Base-by-base conservation (phyloP, 1,140 invertebrate species). In the Drosophila rhopaloa region DNA sequence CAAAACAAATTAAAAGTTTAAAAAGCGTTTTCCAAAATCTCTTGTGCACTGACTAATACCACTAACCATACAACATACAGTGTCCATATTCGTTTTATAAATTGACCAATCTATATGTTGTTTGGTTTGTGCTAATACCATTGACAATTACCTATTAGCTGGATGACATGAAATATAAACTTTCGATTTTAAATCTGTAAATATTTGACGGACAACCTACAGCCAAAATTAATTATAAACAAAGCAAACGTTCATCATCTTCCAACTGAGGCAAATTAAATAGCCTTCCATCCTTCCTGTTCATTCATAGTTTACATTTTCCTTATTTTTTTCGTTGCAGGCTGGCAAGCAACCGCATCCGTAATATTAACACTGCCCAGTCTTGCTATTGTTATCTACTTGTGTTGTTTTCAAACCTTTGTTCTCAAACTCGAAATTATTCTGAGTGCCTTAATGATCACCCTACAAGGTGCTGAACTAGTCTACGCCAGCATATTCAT, bases 401-500 rank as follows among this genome's bases (percentile, higher is more conserved):
- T 98, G 80, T 93, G 98, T 51, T 93, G 97, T 55, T 98, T 97
- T 95, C 97, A 98, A 93, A 96, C 96, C 66, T 83, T 70, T 92
- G 96, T 97, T 35, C 94, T 98, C 38, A 93, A 96, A 76, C 93
- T 98, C 73, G 97, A 98, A 93, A 95, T 97, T 71, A 97, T 98
- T 80, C 94, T 98, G 80, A 96, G 96, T 93, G 95, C 95, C 57
- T 97, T 98, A 89, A 96, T 97, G 93, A 93, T 98, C 40, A 94
- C 95, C 72, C 95, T 98, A 75, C 95, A 98, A 91, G 94, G 94
- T 46, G 92, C 97, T 47, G 97, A 98, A 93, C 93, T 97, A 51
- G 92, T 96, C 55, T 96, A 96, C 82, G 96, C 96, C 24, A 93
- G 96, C 46, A 93, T 97, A 77, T 96, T 95, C 93, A 94, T 96